phyloP scores from a whole-genome alignment of 2,113 vertebrate genomes.

The Chaetura pelagica region DNA sequence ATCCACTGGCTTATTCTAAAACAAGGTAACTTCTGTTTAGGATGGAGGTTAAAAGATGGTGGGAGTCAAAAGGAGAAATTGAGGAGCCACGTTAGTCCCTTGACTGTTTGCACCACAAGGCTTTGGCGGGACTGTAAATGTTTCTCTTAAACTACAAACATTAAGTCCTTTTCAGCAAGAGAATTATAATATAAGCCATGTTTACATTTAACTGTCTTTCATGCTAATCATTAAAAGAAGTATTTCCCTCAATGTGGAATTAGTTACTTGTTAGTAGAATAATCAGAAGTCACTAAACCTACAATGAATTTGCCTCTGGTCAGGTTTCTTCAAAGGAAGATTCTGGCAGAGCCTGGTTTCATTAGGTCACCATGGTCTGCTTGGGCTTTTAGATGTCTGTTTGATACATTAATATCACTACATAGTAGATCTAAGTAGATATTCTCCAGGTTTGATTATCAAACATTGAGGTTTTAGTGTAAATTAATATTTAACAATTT shows the following conservation, averaged over 20 bases:
- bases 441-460: not conserved
- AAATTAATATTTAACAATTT: not conserved
- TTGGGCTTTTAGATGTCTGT: not conserved
- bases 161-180: not conserved
- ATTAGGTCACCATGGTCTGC: not conserved
- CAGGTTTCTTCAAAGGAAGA: not conserved
- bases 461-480: not conserved
- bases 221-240: not conserved
- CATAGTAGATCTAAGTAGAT: not conserved
- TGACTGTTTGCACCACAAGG: not conserved
- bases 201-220: not conserved
- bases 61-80: not conserved
- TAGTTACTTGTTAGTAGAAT: not conserved
- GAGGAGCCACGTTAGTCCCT: not conserved
- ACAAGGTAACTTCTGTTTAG: not conserved
- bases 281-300: not conserved
- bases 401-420: not conserved
- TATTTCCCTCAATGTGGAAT: not conserved
- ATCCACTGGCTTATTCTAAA: not conserved
- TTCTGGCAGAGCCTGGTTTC: not conserved
- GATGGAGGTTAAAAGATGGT: not conserved
- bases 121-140: not conserved
- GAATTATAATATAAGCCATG: not conserved
- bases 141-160: not conserved
- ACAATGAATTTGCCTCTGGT: not conserved